phyloP scores from a whole-genome alignment of 1,140 invertebrate species.

The Plutomurus gul region DNA sequence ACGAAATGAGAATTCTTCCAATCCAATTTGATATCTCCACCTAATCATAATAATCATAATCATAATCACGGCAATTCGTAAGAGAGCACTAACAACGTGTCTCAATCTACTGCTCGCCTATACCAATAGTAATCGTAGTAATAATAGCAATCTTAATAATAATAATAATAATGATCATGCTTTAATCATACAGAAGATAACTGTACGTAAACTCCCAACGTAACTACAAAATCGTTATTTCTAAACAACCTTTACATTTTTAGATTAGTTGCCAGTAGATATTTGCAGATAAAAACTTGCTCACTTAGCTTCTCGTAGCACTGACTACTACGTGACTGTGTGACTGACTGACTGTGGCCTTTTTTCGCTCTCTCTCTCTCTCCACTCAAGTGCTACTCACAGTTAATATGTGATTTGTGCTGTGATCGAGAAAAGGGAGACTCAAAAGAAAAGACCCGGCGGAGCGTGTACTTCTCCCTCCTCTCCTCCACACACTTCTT shows the following conservation, averaged over 20 bases:
- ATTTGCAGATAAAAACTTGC: too few relatives aligned
- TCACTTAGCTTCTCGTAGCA: too few relatives aligned
- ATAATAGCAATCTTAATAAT: too few relatives aligned
- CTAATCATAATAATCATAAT: slow-evolving; percentile 28
- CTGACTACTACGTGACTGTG: too few relatives aligned
- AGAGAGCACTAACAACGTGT: too few relatives aligned
- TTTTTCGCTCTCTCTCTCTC: too few relatives aligned
- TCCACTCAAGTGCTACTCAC: background rate
- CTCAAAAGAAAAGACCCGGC: background rate
- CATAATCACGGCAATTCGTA: too few relatives aligned
- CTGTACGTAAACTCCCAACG: background rate
- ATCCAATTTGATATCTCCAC: background rate
- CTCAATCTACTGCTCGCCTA: too few relatives aligned
- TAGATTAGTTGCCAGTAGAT: too few relatives aligned
- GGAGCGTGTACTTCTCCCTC: background rate
- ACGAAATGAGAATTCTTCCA: background rate
- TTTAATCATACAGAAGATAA: background rate
- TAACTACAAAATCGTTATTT: background rate
- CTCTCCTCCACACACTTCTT: background rate
- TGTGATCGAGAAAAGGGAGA: background rate
- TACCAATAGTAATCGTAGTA: too few relatives aligned
- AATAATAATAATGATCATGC: background rate
- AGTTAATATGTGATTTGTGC: background rate
- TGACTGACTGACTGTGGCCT: background rate
- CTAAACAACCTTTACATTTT: too few relatives aligned